Base-by-base conservation (phyloP, 2,113 vertebrate species). In the Chamaea fasciata region DNA sequence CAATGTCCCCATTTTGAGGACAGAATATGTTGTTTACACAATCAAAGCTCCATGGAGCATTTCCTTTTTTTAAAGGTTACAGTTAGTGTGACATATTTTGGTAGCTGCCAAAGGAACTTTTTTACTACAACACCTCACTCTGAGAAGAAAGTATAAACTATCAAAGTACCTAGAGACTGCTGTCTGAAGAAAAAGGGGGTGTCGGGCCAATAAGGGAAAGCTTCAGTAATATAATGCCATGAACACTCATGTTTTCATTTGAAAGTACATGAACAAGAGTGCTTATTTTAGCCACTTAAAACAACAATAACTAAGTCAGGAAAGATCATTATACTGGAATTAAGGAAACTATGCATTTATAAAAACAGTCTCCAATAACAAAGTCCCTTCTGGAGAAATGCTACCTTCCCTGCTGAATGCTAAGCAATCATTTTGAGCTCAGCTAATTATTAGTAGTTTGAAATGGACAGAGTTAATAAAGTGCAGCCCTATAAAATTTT, bases 21-120 rank as follows among this genome's bases (percentile, higher is more conserved):
- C 35, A 84, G 33, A 91, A 41, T 44, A 23, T 8, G 56, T 19
- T 93, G 65, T 77, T 97, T 95, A 76, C 69, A 84, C 49, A 96
- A 95, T 82, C 52, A 94, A 95, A 97, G 50, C 76, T 92, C 82
- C 91, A 94, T 60, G 69, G 75, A 97, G 57, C 78, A 65, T 97
- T 98, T 96, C 42, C 63, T 84, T 96, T 96, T 96, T 94, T 79
- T 94, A 97, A 97, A 96, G 88, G 77, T 96, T 96, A 86, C n/a
- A 87, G 65, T 88, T 67, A 90, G 67, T 62, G 89, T 84, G 94
- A 95, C 87, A 94, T 83, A 41, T 64, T 91, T 82, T 86, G 67
- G 64, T 96, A 94, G 87, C 44, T 90, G 82, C 59, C 63, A 87
- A 95, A 97, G 39, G 65, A 97, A 46, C 46, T 80, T 94, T 96